phyloP scores from a whole-genome alignment of 2,888 invertebrate genomes.

The Xylota sylvarum region DNA sequence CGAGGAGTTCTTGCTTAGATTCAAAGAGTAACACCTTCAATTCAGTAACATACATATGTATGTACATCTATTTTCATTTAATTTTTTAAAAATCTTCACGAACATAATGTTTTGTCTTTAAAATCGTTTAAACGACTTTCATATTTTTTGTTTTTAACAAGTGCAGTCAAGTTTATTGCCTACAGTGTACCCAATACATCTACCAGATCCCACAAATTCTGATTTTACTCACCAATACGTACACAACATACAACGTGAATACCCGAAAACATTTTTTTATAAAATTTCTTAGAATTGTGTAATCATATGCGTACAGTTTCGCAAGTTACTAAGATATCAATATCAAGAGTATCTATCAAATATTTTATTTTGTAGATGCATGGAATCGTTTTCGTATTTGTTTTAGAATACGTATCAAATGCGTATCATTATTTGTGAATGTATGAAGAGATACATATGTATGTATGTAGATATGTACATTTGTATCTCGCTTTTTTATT shows the following conservation, averaged over 20 bases:
- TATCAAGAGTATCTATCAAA: background rate
- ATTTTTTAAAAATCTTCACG: no score
- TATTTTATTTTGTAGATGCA: conserved; percentile 5
- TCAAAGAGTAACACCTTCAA: no score
- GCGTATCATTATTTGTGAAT: background rate
- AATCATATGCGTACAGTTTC: background rate
- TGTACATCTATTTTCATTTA: no score
- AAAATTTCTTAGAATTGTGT: background rate
- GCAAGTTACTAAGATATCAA: background rate
- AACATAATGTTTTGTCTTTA: no score
- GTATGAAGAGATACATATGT: background rate
- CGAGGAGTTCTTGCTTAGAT: no score
- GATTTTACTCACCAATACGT: background rate
- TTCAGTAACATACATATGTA: no score
- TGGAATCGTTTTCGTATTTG: conserved; percentile 2
- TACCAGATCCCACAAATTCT: background rate
- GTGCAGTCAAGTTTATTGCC: background rate
- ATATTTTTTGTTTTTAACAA: no score
- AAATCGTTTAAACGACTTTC: no score
- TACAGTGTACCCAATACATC: background rate
- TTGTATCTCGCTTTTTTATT: background rate
- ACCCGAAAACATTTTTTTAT: background rate
- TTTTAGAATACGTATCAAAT: background rate
- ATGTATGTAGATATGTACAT: background rate
- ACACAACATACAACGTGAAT: background rate